Evolutionary conservation across 1,140 invertebrate species (phyloP).

Genomic region (Leptoteleia sp.): DNA sequence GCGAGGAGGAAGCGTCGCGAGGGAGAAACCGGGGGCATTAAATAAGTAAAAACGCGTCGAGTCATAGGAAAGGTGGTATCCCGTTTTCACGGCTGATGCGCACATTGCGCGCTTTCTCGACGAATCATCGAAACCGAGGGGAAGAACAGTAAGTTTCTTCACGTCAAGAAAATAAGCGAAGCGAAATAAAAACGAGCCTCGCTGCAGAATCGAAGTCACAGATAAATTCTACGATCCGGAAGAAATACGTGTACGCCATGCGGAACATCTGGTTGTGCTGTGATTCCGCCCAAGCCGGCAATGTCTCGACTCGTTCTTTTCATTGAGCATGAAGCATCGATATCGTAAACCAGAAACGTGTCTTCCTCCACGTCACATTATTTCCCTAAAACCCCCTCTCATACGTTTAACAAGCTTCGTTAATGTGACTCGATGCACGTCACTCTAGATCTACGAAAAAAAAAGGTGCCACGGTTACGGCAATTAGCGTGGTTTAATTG

Average conservation of each 20-base stretch:
- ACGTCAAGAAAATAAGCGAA: constrained; percentile 62
- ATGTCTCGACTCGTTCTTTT: constrained; percentile 59
- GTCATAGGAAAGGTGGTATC: constrained; percentile 40
- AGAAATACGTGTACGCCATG: constrained; percentile 71
- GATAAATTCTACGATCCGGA: constrained; percentile 70
- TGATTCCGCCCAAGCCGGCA: constrained; percentile 65
- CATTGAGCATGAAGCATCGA: constrained; percentile 53
- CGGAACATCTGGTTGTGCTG: constrained; percentile 64
- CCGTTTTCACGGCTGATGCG: constrained; percentile 58
- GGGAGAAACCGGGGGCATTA: constrained; percentile 30
- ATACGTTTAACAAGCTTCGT: constrained; percentile 1
- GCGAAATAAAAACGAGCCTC: constrained; percentile 66
- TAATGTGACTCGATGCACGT: constrained; percentile 1
- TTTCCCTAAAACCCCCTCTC: background rate
- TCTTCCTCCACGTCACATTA: constrained; percentile 27
- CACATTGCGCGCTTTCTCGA: constrained; percentile 44
- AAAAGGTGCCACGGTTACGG: too few species aligned
- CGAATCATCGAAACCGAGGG: constrained; percentile 64
- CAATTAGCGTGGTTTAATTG: too few species aligned
- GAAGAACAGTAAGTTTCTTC: constrained; percentile 59
- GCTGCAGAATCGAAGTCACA: constrained; percentile 58
- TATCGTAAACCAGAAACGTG: constrained; percentile 51
- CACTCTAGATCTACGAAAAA: too few species aligned
- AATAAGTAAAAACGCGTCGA: constrained; percentile 45
- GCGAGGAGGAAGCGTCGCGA: constrained; percentile 14